A percentile compares a stretch with the other conserved stretches of the same genome.
Evolutionary conservation across 2,888 invertebrate species (phyloP).

Genomic region (Aproaerema taeniolella): DNA sequence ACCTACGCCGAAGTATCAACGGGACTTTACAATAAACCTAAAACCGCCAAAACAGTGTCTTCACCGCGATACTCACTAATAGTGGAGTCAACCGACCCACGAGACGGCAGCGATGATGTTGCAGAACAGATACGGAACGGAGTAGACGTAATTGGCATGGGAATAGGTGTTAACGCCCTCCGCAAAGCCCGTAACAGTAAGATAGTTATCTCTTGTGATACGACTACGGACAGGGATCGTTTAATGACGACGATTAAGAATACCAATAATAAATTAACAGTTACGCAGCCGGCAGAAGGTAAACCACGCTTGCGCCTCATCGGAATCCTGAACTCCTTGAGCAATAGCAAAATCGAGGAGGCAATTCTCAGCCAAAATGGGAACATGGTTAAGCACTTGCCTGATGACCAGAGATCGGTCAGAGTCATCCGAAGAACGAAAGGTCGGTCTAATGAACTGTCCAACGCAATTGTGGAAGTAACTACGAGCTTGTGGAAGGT

Average conservation of each 20-base stretch:
- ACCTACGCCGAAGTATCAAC: background rate
- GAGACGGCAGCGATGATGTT: background rate
- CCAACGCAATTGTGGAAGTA: background rate
- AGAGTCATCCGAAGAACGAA: background rate
- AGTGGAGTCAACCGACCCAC: background rate
- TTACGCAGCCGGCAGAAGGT: background rate
- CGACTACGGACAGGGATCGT: background rate
- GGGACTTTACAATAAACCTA: background rate
- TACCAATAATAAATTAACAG: background rate
- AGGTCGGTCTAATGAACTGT: background rate
- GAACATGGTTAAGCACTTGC: background rate
- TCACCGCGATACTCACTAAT: background rate
- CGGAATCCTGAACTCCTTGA: background rate
- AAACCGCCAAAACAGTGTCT: background rate
- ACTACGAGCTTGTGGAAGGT: background rate
- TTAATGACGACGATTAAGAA: background rate
- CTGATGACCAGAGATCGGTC: background rate
- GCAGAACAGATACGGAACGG: background rate
- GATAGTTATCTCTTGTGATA: background rate
- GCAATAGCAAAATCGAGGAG: background rate
- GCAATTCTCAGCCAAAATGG: background rate
- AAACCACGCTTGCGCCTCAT: background rate
- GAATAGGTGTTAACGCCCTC: background rate
- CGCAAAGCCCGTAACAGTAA: background rate
- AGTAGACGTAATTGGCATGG: background rate